Evolutionary conservation across 2,797 vertebrate species (phyloP), one percentile per base, ranked within the genome.

Genomic region (Erethizon dorsatum): DNA sequence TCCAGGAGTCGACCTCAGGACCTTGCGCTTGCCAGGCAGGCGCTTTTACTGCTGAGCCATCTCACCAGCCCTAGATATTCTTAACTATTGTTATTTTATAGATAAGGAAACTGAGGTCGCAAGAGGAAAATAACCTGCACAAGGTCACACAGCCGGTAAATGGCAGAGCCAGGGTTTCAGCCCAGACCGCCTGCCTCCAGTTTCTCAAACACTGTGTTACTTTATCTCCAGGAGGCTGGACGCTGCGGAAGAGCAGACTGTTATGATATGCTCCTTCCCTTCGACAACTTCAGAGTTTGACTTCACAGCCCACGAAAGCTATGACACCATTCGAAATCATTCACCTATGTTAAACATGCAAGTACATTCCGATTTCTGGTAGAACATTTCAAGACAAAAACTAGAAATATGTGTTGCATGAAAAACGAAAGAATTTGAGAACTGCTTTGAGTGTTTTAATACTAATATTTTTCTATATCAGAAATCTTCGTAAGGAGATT

Each of bases 311-410:
- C 33, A 93, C 8, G 45, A 41, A 94, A 95, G n/a, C 67, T 73
- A 91, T 31, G 88, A 90, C 94, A 57, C 10, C 37, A 88, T 77
- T 91, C 65, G 88, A 73, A 96, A 86, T 84, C 8, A 85, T 47
- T 90, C 83, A 83, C 41, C 9, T 93, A n/a, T 41, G 80, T 88
- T 82, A 95, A 92, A 82, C 82, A 80, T 50, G 33, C 24, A 96
- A 91, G 9, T 92, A 88, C 47, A 80, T 79, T 87, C 67, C 91
- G n/a, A 80, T 71, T 90, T 96, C 92, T 73, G 18, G 11, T 82
- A 90, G 47, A 93, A 92, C 22, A 88, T 80, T 92, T 95, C 50
- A 78, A 96, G 94, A 87, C 57, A 86, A 93, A 82, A 80, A 63
- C 57, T 80, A 87, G 22, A 97, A 93, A 93, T 78, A 85, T 59